phyloP scores from a whole-genome alignment of 1,140 invertebrate species.

The Belonocnema kinseyi region DNA sequence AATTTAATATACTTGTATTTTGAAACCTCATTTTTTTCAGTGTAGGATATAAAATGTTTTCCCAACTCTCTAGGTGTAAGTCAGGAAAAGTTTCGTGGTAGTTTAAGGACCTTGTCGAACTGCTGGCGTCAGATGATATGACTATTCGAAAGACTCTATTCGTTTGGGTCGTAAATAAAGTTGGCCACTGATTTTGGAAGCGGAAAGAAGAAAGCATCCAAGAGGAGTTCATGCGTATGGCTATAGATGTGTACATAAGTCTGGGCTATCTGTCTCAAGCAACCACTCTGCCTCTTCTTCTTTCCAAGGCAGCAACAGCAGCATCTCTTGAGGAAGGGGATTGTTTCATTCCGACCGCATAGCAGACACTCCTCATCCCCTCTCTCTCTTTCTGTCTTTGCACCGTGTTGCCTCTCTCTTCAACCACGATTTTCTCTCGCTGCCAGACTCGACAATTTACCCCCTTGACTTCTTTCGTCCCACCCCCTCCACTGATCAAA shows the following conservation, averaged over 20 bases:
- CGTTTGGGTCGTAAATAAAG: conserved; percentile 9
- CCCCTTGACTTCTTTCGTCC: conserved; percentile 48
- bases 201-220: not conserved
- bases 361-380: conserved; percentile 70
- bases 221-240: conserved; percentile 35
- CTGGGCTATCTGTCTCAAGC: conserved; percentile 69
- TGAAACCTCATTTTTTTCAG: too few relatives aligned
- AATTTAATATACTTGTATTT: too few relatives aligned
- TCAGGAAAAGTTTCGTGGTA: not conserved
- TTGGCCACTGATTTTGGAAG: not conserved
- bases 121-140: not conserved
- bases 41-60: too few relatives aligned
- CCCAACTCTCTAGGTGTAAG: not conserved
- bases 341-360: conserved; percentile 73
- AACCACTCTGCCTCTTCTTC: conserved; percentile 70
- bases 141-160: not conserved
- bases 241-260: conserved; percentile 56
- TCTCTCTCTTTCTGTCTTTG: conserved; percentile 46
- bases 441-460: conserved; percentile 69
- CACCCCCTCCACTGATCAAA: conserved; percentile 14
- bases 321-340: conserved; percentile 69
- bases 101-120: not conserved
- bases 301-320: conserved; percentile 59
- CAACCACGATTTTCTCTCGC: conserved; percentile 50
- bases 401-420: conserved; percentile 43